These are phyloP conservation scores for Andrena chrysosceles DNA, from an alignment of 2,888 invertebrate species.

Conservation along the genomic window DNA sequence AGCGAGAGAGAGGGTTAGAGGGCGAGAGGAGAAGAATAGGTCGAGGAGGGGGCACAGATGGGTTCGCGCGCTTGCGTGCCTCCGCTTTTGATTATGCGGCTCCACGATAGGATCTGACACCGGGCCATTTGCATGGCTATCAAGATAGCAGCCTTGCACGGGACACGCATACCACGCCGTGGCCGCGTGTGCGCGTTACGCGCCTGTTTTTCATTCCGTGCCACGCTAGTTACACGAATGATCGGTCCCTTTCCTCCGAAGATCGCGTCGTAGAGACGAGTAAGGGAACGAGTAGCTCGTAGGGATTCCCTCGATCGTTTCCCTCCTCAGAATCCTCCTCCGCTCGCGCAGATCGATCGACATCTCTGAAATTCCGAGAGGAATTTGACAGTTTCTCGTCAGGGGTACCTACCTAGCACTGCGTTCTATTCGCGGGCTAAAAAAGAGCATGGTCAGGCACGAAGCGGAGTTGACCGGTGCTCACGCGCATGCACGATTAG, in stretches of 20 bases:
- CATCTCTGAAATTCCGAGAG: not conserved
- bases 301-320: slow-evolving; percentile 9
- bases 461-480: slow-evolving; percentile 63
- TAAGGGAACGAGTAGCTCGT: slow-evolving; percentile 5
- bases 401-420: not conserved
- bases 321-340: not conserved
- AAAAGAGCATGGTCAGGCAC: slow-evolving; percentile 50
- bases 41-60: slow-evolving; percentile 57
- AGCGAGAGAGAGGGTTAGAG: no score
- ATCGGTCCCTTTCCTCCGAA: slow-evolving; percentile 35
- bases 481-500: slow-evolving; percentile 71
- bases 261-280: not conserved
- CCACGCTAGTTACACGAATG: slow-evolving; percentile 52
- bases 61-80: slow-evolving; percentile 66
- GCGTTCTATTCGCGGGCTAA: slow-evolving; percentile 10
- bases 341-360: not conserved
- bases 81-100: slow-evolving; percentile 65
- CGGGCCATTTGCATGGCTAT: slow-evolving; percentile 71
- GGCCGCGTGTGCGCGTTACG: slow-evolving; percentile 13
- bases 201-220: slow-evolving; percentile 54
- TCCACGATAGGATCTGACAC: slow-evolving; percentile 69
- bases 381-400: not conserved
- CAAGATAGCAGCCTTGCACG: slow-evolving; percentile 65
- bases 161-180: slow-evolving; percentile 41
- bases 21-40: not conserved